phyloP scores from a whole-genome alignment of 2,113 vertebrate species.

The Xenus cinereus region DNA sequence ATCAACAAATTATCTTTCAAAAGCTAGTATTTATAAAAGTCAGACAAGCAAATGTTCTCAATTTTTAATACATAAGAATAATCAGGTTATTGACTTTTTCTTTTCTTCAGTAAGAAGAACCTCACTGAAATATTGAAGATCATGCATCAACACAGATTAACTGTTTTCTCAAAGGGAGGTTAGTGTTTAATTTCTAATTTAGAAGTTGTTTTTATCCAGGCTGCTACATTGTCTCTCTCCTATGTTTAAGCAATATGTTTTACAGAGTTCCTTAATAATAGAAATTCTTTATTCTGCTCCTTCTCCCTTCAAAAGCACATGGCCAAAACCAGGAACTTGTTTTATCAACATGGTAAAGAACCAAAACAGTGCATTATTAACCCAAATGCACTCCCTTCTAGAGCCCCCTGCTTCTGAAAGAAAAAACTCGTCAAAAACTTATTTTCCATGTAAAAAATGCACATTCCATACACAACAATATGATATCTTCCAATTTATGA shows the following conservation, averaged over 20 bases:
- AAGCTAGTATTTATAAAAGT: neutral
- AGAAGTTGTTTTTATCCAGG: neutral
- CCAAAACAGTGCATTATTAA: neutral
- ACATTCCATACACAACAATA: neutral
- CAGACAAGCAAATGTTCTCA: neutral
- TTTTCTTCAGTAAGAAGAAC: neutral
- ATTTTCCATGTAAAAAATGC: neutral
- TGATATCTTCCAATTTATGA: neutral
- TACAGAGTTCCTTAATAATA: neutral
- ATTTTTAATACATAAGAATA: neutral
- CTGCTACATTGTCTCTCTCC: neutral
- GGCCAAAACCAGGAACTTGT: neutral
- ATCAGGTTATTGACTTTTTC: neutral
- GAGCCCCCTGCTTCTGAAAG: neutral
- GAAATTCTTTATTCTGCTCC: neutral
- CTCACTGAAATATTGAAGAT: neutral
- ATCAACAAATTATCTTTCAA: neutral
- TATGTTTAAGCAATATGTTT: neutral
- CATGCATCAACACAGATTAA: neutral
- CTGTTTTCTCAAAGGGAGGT: neutral
- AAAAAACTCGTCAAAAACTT: neutral
- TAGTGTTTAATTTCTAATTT: neutral
- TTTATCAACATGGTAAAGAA: neutral
- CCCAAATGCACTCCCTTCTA: neutral
- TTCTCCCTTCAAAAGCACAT: neutral